Conservation (phyloP, 2,113 vertebrate genomes). For the Canis aureus region DNA sequence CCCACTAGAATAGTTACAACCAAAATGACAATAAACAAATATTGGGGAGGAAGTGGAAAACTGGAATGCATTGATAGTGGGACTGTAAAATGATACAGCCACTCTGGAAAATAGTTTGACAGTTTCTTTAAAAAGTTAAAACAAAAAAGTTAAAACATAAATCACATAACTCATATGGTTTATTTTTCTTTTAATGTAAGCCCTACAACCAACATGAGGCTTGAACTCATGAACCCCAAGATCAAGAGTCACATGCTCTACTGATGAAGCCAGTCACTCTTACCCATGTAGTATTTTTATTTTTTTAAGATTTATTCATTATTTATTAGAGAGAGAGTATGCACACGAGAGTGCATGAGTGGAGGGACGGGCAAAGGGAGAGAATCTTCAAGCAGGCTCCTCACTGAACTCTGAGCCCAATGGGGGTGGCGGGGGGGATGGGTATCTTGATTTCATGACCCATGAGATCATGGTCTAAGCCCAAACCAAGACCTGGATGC, state of each 20-base stretch:
- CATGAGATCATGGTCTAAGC: background rate
- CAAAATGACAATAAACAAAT: background rate
- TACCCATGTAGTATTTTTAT: background rate
- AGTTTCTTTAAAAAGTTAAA: slow-evolving; percentile 34
- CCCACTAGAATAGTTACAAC: background rate
- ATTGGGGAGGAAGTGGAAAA: background rate
- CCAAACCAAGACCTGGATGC: background rate
- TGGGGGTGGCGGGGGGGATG: no score
- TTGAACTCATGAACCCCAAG: background rate
- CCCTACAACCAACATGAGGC: background rate
- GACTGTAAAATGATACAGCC: background rate
- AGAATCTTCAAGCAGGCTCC: background rate
- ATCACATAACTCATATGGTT: background rate
- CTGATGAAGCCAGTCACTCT: background rate
- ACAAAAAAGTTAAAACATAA: slow-evolving; percentile 24
- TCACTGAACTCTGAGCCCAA: background rate
- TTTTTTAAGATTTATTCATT: background rate
- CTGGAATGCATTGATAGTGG: background rate
- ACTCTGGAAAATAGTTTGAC: background rate
- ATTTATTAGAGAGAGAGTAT: background rate
- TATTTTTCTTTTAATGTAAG: background rate
- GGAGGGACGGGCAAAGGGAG: background rate
- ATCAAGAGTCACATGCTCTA: background rate
- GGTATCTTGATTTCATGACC: background rate
- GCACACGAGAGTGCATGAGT: background rate